These are phyloP conservation scores for Bombyx huttoni DNA, from an alignment of 2,888 invertebrate genomes.

Conservation along the genomic window DNA sequence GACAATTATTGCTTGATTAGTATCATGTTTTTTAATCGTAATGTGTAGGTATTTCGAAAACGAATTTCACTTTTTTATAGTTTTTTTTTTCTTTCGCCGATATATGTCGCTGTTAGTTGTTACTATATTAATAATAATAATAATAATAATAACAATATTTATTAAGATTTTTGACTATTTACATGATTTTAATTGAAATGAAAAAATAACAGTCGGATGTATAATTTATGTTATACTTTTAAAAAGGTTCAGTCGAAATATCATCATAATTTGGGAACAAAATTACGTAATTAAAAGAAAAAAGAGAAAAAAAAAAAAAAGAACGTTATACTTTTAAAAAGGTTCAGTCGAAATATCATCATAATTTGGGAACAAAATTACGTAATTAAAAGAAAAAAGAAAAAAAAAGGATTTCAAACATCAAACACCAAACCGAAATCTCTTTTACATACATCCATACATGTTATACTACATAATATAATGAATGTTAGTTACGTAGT, in stretches of 20 bases:
- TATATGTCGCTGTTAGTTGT: conserved; percentile 11
- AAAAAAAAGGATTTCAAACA: background rate
- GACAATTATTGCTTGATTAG: conserved; percentile 7
- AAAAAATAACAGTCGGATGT: too few relatives aligned
- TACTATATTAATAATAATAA: background rate
- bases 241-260: background rate
- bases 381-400: background rate
- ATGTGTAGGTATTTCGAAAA: background rate
- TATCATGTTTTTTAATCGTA: background rate
- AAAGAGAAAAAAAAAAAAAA: background rate
- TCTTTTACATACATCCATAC: background rate
- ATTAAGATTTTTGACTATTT: conserved; percentile 20
- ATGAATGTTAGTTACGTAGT: conserved; percentile 2
- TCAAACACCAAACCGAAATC: background rate
- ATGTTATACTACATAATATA: background rate
- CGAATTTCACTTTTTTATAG: conserved; percentile 13
- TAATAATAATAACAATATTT: background rate
- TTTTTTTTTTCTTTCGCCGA: conserved; percentile 24
- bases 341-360: background rate
- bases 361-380: conserved; percentile 1
- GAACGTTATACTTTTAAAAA: too few relatives aligned
- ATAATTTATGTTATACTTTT: too few relatives aligned
- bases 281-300: background rate
- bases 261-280: background rate
- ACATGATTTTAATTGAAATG: conserved; percentile 10